Percentiles rank a stretch among this genome's conserved stretches.
These are phyloP conservation scores for Cephus rjabovi DNA, from an alignment of 2,888 invertebrate species.

Conservation along the genomic window DNA sequence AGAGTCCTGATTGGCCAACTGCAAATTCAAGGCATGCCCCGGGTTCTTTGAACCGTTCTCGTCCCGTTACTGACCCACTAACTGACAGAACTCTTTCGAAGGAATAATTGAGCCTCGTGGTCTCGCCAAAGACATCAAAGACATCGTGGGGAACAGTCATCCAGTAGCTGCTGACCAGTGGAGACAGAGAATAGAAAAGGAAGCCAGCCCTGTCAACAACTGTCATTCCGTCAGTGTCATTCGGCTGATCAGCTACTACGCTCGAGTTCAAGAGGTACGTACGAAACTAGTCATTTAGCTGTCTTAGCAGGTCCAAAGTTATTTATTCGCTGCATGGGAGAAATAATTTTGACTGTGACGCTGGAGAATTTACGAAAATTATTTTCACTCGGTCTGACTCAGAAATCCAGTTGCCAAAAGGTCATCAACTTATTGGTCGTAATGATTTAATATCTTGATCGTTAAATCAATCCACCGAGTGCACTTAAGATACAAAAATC, in stretches of 20 bases:
- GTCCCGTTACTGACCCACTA: constrained; percentile 66
- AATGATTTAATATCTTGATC: neutral
- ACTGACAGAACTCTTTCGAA: constrained; percentile 55
- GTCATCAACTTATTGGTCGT: neutral
- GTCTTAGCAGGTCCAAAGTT: neutral
- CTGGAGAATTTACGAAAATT: neutral
- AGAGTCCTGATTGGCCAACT: constrained; percentile 9
- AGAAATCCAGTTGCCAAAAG: neutral
- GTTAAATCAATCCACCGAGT: neutral
- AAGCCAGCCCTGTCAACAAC: neutral
- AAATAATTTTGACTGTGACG: neutral
- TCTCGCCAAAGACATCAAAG: constrained; percentile 21
- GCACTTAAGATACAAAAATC: neutral
- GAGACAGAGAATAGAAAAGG: constrained; percentile 28
- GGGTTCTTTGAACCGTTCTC: constrained; percentile 61
- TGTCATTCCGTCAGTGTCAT: neutral
- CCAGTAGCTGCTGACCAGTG: constrained; percentile 39
- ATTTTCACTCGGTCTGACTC: neutral
- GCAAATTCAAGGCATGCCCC: constrained; percentile 18
- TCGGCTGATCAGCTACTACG: neutral
- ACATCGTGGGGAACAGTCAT: constrained; percentile 40
- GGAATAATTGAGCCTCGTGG: constrained; percentile 39
- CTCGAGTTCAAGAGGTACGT: neutral
- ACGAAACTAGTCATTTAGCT: neutral
- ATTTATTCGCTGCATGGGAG: neutral